Base-by-base conservation (phyloP, 64 coral and sea anemone species). In the Stichodactyla helianthus region DNA sequence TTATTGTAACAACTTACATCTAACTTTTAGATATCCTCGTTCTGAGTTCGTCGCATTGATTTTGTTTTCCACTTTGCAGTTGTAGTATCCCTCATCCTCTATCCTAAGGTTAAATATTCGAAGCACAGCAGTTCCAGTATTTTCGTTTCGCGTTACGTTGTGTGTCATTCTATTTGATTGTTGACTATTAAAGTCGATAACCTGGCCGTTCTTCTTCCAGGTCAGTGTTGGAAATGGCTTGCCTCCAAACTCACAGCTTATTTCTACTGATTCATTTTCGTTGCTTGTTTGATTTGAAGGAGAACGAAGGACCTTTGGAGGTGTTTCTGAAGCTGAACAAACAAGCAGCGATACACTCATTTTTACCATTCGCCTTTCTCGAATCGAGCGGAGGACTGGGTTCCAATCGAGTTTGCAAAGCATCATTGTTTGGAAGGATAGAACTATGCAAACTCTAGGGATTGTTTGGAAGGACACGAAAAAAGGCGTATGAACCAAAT, bases 121-220 rank as follows among this genome's bases (percentile, higher is more conserved):
- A 74, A 74, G 68, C 25, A 74, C 11, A 74, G 25, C 6, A 1
- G 27, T 13, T 74, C 68, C 68, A 26, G n/a, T 74, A 23, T 31
- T 14, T 23, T 28, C 11, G 7, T 23, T 10, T 74, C 4, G 7
- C 4, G 56, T 44, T 25, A 35, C 15, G 31, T 61, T 25, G 6
- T 17, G 18, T 27, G 27, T 63, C 4, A 62, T 63, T 27, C 83
- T 50, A 62, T 63, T 50, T 8, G 25, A 61, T 1, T 22, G 56
- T 63, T 61, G 25, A 12, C 26, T 63, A 14, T 31, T 82, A 51
- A 63, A 84, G 82, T 84, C 68, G 17, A 86, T 6, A n/a, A 13
- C 62, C 18, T 74, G 20, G 16, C 17, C 85, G 53, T 71, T 53
- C 51, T 52, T 86, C 7, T n/a, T 12, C 85, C 85, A 86, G 62